Evolutionary conservation across 2,113 vertebrate genomes (phyloP).

Genomic region (Silurus glanis): DNA sequence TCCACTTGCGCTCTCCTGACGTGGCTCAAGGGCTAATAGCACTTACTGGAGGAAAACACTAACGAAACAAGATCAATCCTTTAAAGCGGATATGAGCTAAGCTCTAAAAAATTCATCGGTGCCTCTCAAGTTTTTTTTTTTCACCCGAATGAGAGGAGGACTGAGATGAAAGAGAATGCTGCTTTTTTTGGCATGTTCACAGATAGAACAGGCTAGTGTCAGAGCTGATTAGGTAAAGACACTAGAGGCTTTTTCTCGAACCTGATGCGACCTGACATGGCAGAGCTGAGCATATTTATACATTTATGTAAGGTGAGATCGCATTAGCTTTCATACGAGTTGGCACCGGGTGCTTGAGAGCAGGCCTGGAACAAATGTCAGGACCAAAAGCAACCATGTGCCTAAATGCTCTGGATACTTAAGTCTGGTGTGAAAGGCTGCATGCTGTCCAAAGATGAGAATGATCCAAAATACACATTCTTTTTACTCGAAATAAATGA

Average conservation of each 20-base stretch:
- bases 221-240: conserved; percentile 39
- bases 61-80: conserved; percentile 21
- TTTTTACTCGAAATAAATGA: not conserved
- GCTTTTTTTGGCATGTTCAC: conserved; percentile 23
- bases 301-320: conserved; percentile 50
- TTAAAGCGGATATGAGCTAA: conserved; percentile 15
- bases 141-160: not conserved
- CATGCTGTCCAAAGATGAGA: not conserved
- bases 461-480: not conserved
- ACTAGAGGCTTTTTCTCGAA: conserved; percentile 34
- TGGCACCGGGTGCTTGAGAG: conserved; percentile 26
- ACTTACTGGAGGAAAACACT: conserved; percentile 28
- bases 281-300: conserved; percentile 43
- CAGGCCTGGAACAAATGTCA: conserved; percentile 36
- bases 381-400: conserved; percentile 7
- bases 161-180: conserved; percentile 25
- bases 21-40: conserved; percentile 23
- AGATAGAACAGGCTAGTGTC: conserved; percentile 46
- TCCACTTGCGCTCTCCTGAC: conserved; percentile 16
- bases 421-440: not conserved
- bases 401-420: not conserved
- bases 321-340: conserved; percentile 27
- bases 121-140: conserved; percentile 14
- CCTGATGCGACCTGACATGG: conserved; percentile 34
- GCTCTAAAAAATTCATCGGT: conserved; percentile 25